Percentiles rank a stretch among this genome's conserved stretches.
Evolutionary conservation across 2,113 vertebrate species (phyloP).

Genomic region (Pelobates fuscus): DNA sequence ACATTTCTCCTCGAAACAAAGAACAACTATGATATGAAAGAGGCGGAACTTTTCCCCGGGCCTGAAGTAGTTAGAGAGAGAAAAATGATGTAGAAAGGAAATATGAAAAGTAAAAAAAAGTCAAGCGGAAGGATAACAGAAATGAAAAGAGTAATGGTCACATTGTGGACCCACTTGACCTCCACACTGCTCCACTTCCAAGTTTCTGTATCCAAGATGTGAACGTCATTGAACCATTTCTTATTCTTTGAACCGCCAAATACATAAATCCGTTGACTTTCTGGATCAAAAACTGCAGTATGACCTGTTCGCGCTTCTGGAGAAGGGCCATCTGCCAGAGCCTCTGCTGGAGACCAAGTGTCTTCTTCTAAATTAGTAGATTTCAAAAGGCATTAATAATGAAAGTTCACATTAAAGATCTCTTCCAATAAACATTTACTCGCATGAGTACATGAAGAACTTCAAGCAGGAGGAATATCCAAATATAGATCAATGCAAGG

Average conservation of each 20-base stretch:
- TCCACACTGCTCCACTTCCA: conserved; percentile 75
- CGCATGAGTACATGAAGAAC: no score
- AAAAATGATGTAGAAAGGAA: not conserved
- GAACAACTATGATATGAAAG: conserved; percentile 75
- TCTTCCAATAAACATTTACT: no score
- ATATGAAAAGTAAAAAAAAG: not conserved
- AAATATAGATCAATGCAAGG: no score
- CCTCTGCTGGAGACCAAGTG: conserved; percentile 72
- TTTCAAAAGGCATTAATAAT: no score
- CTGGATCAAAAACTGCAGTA: conserved; percentile 67
- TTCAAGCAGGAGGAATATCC: no score
- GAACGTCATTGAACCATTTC: conserved; percentile 74
- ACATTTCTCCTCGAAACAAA: conserved; percentile 71
- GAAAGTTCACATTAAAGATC: no score
- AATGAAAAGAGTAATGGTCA: not conserved
- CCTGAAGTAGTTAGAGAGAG: conserved; percentile 52
- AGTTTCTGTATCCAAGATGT: conserved; percentile 74
- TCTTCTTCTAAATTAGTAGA: conserved; percentile 62
- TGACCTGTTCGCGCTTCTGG: conserved; percentile 75
- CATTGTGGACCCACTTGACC: conserved; percentile 50
- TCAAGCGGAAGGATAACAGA: not conserved
- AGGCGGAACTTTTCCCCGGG: conserved; percentile 73
- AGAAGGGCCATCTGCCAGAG: conserved; percentile 68
- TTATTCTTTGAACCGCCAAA: conserved; percentile 76
- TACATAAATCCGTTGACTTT: conserved; percentile 67